These are phyloP conservation scores for Talpa occidentalis DNA, from an alignment of 2,113 vertebrate genomes.

Conservation along the genomic window DNA sequence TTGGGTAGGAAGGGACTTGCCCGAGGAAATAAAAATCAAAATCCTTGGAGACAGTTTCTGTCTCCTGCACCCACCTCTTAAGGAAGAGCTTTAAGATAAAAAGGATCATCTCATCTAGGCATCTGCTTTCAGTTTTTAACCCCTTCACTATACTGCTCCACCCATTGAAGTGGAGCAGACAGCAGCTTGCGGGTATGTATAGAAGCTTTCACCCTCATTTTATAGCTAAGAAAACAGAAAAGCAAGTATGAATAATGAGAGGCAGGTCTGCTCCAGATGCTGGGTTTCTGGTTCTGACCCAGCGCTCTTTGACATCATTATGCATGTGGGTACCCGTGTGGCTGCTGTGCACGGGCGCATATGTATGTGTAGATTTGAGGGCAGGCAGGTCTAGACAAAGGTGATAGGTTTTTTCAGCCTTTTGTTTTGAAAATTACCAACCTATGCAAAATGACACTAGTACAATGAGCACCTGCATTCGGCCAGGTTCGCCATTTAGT, in stretches of 20 bases:
- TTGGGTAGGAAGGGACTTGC: background rate
- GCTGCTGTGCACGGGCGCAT: background rate
- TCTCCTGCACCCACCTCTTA: background rate
- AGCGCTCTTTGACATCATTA: background rate
- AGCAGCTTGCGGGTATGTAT: background rate
- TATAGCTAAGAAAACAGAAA: background rate
- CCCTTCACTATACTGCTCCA: background rate
- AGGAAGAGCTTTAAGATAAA: background rate
- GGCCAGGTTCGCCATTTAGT: background rate
- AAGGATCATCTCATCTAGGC: background rate
- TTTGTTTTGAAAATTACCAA: background rate
- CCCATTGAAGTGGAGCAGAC: rapidly evolving
- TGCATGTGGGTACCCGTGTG: too few relatives aligned
- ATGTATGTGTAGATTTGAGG: background rate
- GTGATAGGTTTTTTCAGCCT: background rate
- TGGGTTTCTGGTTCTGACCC: background rate
- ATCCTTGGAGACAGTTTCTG: background rate
- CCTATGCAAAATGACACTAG: background rate
- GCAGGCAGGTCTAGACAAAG: background rate
- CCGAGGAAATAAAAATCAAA: too few relatives aligned
- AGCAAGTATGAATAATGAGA: background rate
- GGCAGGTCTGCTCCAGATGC: background rate
- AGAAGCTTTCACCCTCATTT: background rate
- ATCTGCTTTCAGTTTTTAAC: background rate
- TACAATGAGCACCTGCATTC: background rate